Base-by-base conservation (phyloP, 2,113 vertebrate species). In the Gnathonemus longibarbis region DNA sequence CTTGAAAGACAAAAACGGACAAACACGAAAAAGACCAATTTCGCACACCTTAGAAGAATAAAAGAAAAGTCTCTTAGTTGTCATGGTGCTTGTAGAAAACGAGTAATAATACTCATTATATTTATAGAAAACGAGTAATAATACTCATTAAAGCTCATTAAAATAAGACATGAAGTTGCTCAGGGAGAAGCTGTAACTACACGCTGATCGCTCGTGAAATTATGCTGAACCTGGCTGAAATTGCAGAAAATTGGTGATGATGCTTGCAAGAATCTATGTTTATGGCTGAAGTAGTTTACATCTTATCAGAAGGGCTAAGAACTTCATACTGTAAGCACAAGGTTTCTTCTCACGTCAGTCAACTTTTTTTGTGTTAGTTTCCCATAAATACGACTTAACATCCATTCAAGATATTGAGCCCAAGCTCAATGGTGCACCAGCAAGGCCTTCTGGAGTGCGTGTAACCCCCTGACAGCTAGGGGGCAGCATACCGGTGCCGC, bases 401-500 rank as follows among this genome's bases (percentile, higher is more conserved):
- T 70, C 9, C 62, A 13, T 70, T 70, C 9, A 42, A 80, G 74
- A 35, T 42, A 42, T 39, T 42, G 31, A 19, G 74, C 11, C 5
- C 35, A 77, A 77, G 74, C 35, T 77, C 31, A 77, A 39, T 15
- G 35, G 74, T 7, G 4, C 74, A 17, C 13, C 35, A 19, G 74
- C 35, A 80, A 80, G 35, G 74, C 15, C 74, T 80, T 80, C 35
- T 27, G 74, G 0, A 31, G 62, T 31, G 62, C 0, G 35, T 19
- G 35, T 80, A 80, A 80, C 35, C 35, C n/a, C 27, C 27, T 70
- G 62, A 27, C 62, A 31, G 62, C n/a, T 70, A 13, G n/a, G n/a
- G 62, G n/a, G n/a, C 62, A 27, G 35, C 31, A 5, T 90, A 95
- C 95, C 94, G 21, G 93, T 91, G 9, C 93, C 93, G 50, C 42